Evolutionary conservation across 2,113 vertebrate species (phyloP), one percentile per base, ranked within the genome.

Genomic region (Rousettus leschenaultii): DNA sequence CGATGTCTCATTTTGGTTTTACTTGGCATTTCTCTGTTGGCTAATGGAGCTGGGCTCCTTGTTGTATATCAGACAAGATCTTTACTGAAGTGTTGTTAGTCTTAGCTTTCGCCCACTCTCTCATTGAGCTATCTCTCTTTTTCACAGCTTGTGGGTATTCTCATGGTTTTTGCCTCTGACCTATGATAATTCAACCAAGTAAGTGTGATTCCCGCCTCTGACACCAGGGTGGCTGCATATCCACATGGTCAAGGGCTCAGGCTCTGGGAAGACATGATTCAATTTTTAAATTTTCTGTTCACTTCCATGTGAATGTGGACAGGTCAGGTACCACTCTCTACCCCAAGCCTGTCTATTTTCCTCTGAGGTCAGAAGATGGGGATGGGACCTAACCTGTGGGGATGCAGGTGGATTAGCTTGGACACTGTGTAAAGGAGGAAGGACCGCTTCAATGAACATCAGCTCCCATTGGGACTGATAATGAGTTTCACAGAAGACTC

Each of bases 61-160:
- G 21, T 5, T 0, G 0, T 18, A 12, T 30, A 14, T 9, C 0
- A 0, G 35, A 26, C 3, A 13, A 30, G n/a, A 1, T 30, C 59
- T 35, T 55, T 10, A 6, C 28, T 13, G 51, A 70, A 30, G 38
- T 11, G 61, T 38, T 1, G 0, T 21, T 3, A 35, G 13, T 13
- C 22, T 70, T n/a, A 38, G 19, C 40, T 26, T 35, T 43, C 4
- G 45, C 19, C 26, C 6, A 4, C 65, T 51, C 22, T 38, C 28
- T 21, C 63, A 28, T 13, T 0, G 2, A 14, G 28, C 15, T 38
- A 11, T 19, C 33, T 24, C 6, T 30, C 59, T 22, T 53, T 16
- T 38, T 48, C 45, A 24, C 2, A 16, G 21, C 57, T 30, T 6
- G 3, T 11, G 2, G 55, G 30, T 3, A 15, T 86, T 24, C 83